phyloP scores from a whole-genome alignment of 2,888 invertebrate genomes.

The Lycocerus yunnanus region DNA sequence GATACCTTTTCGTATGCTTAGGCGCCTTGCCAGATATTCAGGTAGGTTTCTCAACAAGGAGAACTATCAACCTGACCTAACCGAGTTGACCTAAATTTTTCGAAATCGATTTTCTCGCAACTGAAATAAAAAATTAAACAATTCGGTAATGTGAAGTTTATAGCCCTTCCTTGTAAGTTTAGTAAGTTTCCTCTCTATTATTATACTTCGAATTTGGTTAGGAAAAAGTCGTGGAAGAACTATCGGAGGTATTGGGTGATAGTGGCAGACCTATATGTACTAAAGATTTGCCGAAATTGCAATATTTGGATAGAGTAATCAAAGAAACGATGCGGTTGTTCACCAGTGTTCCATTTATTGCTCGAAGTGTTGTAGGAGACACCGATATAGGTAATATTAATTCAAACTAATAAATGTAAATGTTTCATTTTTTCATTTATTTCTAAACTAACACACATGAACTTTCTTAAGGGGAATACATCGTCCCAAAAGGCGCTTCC shows the following conservation, averaged over 20 bases:
- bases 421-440: too few species aligned
- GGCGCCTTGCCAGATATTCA: background rate
- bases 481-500: slow-evolving; percentile 31
- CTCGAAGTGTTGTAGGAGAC: slow-evolving; percentile 41
- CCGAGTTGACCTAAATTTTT: too few species aligned
- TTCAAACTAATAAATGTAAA: background rate
- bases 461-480: background rate
- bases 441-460: background rate
- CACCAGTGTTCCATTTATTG: slow-evolving; percentile 46
- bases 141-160: too few species aligned
- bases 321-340: slow-evolving; percentile 47
- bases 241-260: slow-evolving; percentile 45
- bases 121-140: too few species aligned
- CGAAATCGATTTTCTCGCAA: too few species aligned
- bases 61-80: too few species aligned
- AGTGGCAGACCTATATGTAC: slow-evolving; percentile 37
- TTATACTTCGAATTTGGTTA: too few species aligned
- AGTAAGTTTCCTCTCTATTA: too few species aligned
- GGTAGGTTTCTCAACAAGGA: too few species aligned
- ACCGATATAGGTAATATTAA: background rate
- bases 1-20: background rate
- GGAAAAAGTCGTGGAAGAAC: slow-evolving; percentile 48
- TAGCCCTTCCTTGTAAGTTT: too few species aligned
- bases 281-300: slow-evolving; percentile 46
- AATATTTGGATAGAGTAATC: slow-evolving; percentile 46